Conservation (phyloP, 2,113 vertebrate species). For the Myocastor coypus region DNA sequence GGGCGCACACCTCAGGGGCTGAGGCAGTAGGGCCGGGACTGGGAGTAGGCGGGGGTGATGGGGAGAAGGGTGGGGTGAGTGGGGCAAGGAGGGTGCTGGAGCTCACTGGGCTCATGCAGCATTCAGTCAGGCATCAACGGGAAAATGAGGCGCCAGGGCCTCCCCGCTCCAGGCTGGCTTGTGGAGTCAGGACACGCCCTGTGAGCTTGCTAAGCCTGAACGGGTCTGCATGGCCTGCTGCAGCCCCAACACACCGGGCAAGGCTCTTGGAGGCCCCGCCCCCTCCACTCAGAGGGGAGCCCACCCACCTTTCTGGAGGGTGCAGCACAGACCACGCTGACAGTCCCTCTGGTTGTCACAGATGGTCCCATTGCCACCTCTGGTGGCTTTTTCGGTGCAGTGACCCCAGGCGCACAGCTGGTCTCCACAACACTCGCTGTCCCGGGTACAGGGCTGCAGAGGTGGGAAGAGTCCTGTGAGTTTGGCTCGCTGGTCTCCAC, state of each 20-base stretch:
- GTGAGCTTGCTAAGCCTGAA: rapidly evolving
- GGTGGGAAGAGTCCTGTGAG: rapidly evolving
- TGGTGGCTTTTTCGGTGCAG: conserved; percentile 87
- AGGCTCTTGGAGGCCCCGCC: not conserved
- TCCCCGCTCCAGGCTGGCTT: not conserved
- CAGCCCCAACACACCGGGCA: not conserved
- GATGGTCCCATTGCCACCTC: conserved; percentile 93
- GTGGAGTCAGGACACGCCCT: no score
- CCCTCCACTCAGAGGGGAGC: not conserved
- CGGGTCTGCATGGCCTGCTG: no score
- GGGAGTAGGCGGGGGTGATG: not conserved
- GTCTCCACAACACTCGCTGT: conserved; percentile 92
- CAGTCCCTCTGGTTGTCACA: conserved; percentile 94
- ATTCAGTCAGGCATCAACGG: not conserved
- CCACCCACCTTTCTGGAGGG: conserved; percentile 91
- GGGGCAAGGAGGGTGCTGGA: not conserved
- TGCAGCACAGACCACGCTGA: conserved; percentile 92
- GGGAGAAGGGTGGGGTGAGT: not conserved
- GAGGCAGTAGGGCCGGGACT: not conserved
- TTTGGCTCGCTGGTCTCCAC: rapidly evolving
- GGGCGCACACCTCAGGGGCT: not conserved
- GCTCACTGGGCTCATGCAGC: not conserved
- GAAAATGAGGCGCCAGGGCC: not conserved
- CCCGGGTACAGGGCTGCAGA: conserved; percentile 89
- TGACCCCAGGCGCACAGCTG: conserved; percentile 95